A percentile compares a stretch with the other conserved stretches of the same genome.
Conservation (phyloP, 1,140 invertebrate species). For the Drosophila novamexicana region DNA sequence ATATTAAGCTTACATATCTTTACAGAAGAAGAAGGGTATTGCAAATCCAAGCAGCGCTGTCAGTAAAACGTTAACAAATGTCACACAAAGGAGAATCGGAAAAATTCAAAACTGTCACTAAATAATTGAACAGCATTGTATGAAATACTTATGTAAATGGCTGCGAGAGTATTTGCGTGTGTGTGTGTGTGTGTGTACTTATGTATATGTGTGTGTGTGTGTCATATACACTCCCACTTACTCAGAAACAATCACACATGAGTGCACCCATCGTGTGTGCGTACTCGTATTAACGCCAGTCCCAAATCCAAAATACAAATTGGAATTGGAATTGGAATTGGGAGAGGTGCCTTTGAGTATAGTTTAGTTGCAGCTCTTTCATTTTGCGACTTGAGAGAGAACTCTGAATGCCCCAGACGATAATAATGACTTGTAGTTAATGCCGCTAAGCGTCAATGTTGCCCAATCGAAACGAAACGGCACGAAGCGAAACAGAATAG, state of each 20-base stretch:
- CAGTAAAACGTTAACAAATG: neutral
- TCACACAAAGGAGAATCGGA: neutral
- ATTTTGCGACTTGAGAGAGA: constrained; percentile 22
- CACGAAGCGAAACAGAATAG: neutral
- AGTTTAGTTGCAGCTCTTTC: constrained; percentile 22
- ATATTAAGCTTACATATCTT: no score
- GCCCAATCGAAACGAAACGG: constrained; percentile 16
- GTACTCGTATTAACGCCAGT: constrained; percentile 59
- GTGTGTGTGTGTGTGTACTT: constrained; percentile 1
- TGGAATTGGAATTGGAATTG: constrained; percentile 43
- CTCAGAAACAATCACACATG: constrained; percentile 66
- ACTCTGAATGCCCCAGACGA: constrained; percentile 65
- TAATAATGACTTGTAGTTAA: constrained; percentile 81
- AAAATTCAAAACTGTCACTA: constrained; percentile 5
- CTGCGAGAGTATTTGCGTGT: neutral
- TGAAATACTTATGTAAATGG: constrained; percentile 7
- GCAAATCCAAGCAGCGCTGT: neutral
- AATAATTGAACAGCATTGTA: constrained; percentile 19
- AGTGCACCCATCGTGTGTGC: constrained; percentile 47
- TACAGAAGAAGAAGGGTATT: no score
- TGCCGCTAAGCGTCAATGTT: constrained; percentile 55
- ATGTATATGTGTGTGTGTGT: constrained; percentile 3
- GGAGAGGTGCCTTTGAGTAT: constrained; percentile 33
- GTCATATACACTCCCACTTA: constrained; percentile 37
- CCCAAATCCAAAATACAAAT: constrained; percentile 63